phyloP scores from a whole-genome alignment of 2,888 invertebrate genomes.

The Leucania comma region DNA sequence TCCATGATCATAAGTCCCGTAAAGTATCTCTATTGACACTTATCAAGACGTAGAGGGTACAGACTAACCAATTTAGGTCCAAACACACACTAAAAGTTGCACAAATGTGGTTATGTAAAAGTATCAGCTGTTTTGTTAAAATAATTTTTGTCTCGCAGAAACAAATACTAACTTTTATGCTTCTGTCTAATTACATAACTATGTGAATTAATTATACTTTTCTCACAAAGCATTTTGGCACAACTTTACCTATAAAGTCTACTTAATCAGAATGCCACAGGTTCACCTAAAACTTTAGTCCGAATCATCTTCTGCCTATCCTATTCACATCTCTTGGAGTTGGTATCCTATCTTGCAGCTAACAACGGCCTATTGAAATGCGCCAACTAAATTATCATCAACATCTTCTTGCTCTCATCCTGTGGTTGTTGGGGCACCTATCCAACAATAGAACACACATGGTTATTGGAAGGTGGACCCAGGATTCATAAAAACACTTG shows the following conservation, averaged over 20 bases:
- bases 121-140: conserved; percentile 38
- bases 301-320: too few relatives aligned
- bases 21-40: not conserved
- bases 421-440: too few relatives aligned
- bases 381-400: too few relatives aligned
- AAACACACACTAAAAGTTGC: not conserved
- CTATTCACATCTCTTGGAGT: too few relatives aligned
- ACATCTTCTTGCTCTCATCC: too few relatives aligned
- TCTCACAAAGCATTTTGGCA: not conserved
- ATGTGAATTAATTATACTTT: not conserved
- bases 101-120: conserved; percentile 44
- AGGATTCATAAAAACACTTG: too few relatives aligned
- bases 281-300: conserved; percentile 6
- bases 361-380: too few relatives aligned
- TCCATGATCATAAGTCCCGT: not conserved
- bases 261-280: not conserved
- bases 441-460: too few relatives aligned
- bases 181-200: not conserved
- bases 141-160: not conserved
- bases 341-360: not conserved
- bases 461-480: too few relatives aligned
- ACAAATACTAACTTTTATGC: not conserved
- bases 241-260: too few relatives aligned
- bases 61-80: not conserved
- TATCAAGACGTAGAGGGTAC: not conserved